These are phyloP conservation scores for Dicycla oo DNA, from an alignment of 2,888 invertebrate species.

Conservation along the genomic window DNA sequence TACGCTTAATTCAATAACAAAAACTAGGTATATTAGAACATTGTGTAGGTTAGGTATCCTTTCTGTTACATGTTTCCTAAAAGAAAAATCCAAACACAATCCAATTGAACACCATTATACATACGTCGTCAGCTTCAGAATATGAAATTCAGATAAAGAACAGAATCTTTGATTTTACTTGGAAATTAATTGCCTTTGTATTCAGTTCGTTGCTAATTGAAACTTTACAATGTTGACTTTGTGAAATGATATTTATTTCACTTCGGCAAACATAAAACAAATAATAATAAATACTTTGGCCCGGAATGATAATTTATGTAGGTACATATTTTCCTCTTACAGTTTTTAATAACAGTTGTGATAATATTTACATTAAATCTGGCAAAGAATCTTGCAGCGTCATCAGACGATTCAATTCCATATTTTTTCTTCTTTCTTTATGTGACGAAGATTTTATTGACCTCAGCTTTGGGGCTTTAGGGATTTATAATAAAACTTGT, in stretches of 20 bases:
- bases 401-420: conserved; percentile 31
- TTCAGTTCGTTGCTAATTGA: conserved; percentile 30
- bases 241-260: conserved; percentile 28
- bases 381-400: conserved; percentile 31
- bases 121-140: conserved; percentile 6
- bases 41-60: not conserved
- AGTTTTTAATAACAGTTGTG: conserved; percentile 21
- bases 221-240: conserved; percentile 48
- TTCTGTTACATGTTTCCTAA: not conserved
- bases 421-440: conserved; percentile 11
- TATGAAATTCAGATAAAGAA: conserved; percentile 50
- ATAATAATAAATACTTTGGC: conserved; percentile 26
- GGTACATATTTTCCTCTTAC: conserved; percentile 25
- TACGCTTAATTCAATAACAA: not conserved
- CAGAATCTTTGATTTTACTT: conserved; percentile 49
- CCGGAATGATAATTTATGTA: conserved; percentile 29
- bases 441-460: conserved; percentile 3
- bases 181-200: conserved; percentile 57
- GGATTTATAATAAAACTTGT: conserved; percentile 1
- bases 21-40: not conserved
- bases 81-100: conserved; percentile 1
- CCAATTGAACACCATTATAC: conserved; percentile 4
- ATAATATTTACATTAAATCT: conserved; percentile 43
- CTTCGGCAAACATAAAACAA: conserved; percentile 22
- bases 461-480: conserved; percentile 8